phyloP scores from a whole-genome alignment of 2,888 invertebrate species.

The Pristionchus fissidentatus region DNA sequence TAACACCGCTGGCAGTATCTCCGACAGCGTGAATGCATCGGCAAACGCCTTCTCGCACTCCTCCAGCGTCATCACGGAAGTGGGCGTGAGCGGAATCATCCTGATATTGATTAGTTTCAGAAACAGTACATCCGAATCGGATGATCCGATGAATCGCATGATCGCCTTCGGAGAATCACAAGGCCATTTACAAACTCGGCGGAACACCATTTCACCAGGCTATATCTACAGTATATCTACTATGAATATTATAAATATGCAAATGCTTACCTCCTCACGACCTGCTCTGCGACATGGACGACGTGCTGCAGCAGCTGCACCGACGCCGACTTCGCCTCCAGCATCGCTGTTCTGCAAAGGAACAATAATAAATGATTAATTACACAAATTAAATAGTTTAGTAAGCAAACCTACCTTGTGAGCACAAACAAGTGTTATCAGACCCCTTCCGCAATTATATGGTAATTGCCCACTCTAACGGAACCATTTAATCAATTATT shows the following conservation, averaged over 20 bases:
- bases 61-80: background rate
- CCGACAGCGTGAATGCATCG: background rate
- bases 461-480: too few species aligned
- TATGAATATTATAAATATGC: too few species aligned
- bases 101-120: background rate
- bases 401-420: background rate
- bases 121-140: too few species aligned
- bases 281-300: background rate
- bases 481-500: too few species aligned
- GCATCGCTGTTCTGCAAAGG: background rate
- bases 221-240: too few species aligned
- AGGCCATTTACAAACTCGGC: too few species aligned
- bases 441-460: too few species aligned
- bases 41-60: background rate
- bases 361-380: background rate
- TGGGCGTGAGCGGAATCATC: background rate
- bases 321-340: background rate
- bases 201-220: too few species aligned
- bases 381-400: background rate
- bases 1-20: background rate
- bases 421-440: background rate
- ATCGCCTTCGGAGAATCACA: too few species aligned
- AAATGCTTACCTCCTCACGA: background rate
- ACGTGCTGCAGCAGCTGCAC: background rate
- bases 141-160: too few species aligned